Evolutionary conservation across 2,797 vertebrate species (phyloP).

Genomic region (Argentina silus): DNA sequence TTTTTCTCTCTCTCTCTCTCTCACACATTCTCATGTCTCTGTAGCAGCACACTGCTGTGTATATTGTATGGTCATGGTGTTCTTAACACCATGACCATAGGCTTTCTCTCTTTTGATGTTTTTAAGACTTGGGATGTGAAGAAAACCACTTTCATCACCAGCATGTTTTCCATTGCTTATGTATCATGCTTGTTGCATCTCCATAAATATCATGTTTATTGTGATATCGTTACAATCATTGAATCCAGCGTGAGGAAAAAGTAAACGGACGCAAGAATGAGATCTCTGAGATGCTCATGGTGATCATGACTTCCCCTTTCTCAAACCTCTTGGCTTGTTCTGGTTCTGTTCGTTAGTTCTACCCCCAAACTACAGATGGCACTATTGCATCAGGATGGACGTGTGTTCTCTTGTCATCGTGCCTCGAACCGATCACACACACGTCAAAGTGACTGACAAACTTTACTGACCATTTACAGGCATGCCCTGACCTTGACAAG

Average conservation of each 20-base stretch:
- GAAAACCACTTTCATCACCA: no score
- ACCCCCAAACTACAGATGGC: constrained; percentile 79
- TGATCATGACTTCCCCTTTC: neutral
- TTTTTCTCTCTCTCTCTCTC: no score
- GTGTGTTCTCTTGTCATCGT: constrained; percentile 12
- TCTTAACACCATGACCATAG: neutral
- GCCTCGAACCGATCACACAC: constrained; percentile 48
- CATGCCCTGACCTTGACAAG: constrained; percentile 61
- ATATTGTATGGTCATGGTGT: neutral
- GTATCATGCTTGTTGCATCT: neutral
- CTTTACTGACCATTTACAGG: constrained; percentile 61
- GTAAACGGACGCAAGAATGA: constrained; percentile 23
- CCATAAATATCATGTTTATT: neutral
- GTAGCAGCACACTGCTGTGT: no score
- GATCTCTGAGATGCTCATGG: constrained; percentile 26
- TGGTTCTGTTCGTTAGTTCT: constrained; percentile 43
- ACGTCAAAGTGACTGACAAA: constrained; percentile 66
- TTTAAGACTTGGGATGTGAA: no score
- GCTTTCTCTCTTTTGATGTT: no score
- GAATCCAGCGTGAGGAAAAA: neutral
- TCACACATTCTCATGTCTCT: no score
- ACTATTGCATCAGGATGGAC: constrained; percentile 74
- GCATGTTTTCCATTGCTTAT: no score
- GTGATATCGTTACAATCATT: neutral
- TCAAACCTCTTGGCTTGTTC: neutral